phyloP scores from a whole-genome alignment of 2,113 vertebrate species.

The Blennius ocellaris region DNA sequence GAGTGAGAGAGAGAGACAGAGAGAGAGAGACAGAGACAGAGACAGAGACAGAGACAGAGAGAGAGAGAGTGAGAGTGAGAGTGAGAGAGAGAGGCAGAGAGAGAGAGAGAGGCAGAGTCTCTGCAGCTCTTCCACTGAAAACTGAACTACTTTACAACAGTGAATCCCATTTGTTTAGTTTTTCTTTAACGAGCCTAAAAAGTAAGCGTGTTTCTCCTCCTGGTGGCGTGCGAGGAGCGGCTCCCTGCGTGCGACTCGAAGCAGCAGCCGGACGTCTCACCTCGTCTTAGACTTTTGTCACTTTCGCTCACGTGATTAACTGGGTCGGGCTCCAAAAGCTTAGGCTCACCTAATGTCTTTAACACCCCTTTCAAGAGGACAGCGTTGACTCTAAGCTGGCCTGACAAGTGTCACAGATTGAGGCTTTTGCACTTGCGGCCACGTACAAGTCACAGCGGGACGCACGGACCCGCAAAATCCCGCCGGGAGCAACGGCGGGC shows the following conservation, averaged over 20 bases:
- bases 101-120: too few relatives aligned
- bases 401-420: constrained; percentile 58
- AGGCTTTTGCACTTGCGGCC: constrained; percentile 41
- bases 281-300: constrained; percentile 9
- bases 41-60: too few relatives aligned
- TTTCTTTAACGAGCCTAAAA: neutral
- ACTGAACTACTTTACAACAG: too few relatives aligned
- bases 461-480: constrained; percentile 38
- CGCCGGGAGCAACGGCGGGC: constrained; percentile 6
- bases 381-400: constrained; percentile 65
- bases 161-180: too few relatives aligned
- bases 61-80: too few relatives aligned
- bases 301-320: constrained; percentile 33
- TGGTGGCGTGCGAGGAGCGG: neutral
- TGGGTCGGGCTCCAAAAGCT: constrained; percentile 31
- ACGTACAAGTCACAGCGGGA: constrained; percentile 34
- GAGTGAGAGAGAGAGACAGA: too few relatives aligned
- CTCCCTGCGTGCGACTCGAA: neutral
- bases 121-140: too few relatives aligned
- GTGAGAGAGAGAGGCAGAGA: too few relatives aligned
- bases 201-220: neutral
- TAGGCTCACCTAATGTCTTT: constrained; percentile 58
- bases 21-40: too few relatives aligned
- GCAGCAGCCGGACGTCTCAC: constrained; percentile 8
- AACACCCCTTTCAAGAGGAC: constrained; percentile 51